A percentile compares a stretch with the other conserved stretches of the same genome.
Conservation (phyloP, 2,113 vertebrate genomes). For the Centropus unirufus region DNA sequence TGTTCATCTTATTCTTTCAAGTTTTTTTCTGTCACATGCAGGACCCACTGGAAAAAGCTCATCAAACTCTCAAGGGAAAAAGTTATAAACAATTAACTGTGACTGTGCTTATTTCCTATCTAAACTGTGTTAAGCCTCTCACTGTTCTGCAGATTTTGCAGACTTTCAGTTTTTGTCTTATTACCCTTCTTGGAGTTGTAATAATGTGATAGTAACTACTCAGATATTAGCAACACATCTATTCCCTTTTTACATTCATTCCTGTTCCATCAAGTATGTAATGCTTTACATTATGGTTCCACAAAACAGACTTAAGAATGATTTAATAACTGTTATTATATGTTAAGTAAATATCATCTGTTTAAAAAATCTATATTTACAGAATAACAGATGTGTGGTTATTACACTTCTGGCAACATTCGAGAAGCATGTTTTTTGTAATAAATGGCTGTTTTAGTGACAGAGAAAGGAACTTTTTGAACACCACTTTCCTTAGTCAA, state of each 20-base stretch:
- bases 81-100: neutral
- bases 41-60: neutral
- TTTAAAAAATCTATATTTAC: slow-evolving; percentile 16
- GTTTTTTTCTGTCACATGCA: neutral
- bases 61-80: neutral
- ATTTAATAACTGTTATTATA: slow-evolving; percentile 25
- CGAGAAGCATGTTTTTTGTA: neutral
- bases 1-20: neutral
- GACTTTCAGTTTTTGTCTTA: neutral
- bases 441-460: neutral
- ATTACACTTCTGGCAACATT: neutral
- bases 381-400: slow-evolving; percentile 41
- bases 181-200: neutral
- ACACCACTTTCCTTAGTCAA: neutral
- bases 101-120: neutral
- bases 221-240: neutral
- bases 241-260: neutral
- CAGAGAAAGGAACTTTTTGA: neutral
- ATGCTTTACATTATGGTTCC: neutral
- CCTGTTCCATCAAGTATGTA: neutral
- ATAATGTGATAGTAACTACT: neutral
- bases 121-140: neutral
- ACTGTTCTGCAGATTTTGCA: neutral
- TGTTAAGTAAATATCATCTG: slow-evolving; percentile 39
- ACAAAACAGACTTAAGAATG: neutral